Conservation (phyloP, 2,888 invertebrate species). For the Troides oblongomaculatus region DNA sequence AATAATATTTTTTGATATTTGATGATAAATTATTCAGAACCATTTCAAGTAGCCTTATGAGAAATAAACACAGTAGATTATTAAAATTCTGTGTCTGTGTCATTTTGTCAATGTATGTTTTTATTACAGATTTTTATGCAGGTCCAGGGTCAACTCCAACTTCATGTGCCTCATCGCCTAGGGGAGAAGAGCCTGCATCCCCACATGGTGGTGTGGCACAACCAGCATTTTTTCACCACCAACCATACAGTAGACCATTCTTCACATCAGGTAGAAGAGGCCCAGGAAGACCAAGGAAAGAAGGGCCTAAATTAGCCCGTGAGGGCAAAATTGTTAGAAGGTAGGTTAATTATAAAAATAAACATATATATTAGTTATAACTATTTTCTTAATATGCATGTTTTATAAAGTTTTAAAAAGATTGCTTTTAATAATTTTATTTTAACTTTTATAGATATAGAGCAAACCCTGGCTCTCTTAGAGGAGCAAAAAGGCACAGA, state of each 20-base stretch:
- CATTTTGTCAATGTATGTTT: background rate
- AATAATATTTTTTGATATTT: too few species aligned
- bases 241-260: constrained; percentile 69
- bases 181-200: constrained; percentile 82
- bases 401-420: background rate
- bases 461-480: constrained; percentile 65
- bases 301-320: constrained; percentile 79
- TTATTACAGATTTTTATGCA: constrained; percentile 68
- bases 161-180: constrained; percentile 82
- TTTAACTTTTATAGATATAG: constrained; percentile 52
- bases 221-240: constrained; percentile 70
- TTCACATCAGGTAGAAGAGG: constrained; percentile 83
- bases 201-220: constrained; percentile 73
- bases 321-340: constrained; percentile 76
- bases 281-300: constrained; percentile 89
- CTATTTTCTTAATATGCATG: background rate
- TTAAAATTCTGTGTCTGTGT: too few species aligned
- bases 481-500: constrained; percentile 77
- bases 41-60: too few species aligned
- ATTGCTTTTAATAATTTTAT: background rate
- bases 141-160: constrained; percentile 84
- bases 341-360: constrained; percentile 41
- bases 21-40: too few species aligned
- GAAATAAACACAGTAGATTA: too few species aligned
- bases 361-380: too few species aligned